Percentiles rank a stretch among this genome's conserved stretches.
Evolutionary conservation across 2,797 vertebrate species (phyloP).

Genomic region (Pygocentrus nattereri): DNA sequence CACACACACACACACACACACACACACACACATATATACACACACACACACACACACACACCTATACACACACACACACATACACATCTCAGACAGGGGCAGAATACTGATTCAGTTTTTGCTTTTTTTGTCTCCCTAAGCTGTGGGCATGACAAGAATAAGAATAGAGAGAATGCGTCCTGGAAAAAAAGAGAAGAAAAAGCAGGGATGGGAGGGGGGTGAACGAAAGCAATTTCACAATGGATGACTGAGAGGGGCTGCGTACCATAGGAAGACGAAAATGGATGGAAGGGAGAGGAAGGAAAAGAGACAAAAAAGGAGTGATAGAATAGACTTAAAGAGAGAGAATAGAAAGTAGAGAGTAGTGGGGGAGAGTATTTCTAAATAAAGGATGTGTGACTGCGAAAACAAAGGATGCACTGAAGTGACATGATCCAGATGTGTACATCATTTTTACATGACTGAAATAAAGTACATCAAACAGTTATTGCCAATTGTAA

Average conservation of each 20-base stretch:
- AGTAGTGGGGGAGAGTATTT: background rate
- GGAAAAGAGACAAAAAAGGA: background rate
- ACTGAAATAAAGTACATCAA: background rate
- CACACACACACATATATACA: no score
- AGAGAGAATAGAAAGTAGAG: background rate
- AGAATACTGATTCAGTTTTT: constrained; percentile 73
- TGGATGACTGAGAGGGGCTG: constrained; percentile 9
- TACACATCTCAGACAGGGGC: constrained; percentile 59
- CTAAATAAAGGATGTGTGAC: background rate
- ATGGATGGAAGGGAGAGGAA: background rate
- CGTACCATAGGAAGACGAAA: constrained; percentile 6
- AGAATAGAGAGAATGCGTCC: constrained; percentile 57
- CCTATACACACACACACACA: constrained; percentile 46
- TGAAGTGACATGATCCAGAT: background rate
- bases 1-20: constrained; percentile 7
- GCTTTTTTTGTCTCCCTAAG: constrained; percentile 63
- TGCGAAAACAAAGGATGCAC: background rate
- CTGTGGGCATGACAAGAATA: constrained; percentile 62
- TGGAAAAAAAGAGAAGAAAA: constrained; percentile 53
- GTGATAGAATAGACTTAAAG: background rate
- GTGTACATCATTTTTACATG: background rate
- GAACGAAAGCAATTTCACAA: constrained; percentile 34
- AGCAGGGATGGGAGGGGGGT: constrained; percentile 10
- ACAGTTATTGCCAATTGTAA: background rate
- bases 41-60: constrained; percentile 56